Percentiles rank a stretch among this genome's conserved stretches.
phyloP scores from a whole-genome alignment of 2,888 invertebrate genomes.

The Dynastes maya region DNA sequence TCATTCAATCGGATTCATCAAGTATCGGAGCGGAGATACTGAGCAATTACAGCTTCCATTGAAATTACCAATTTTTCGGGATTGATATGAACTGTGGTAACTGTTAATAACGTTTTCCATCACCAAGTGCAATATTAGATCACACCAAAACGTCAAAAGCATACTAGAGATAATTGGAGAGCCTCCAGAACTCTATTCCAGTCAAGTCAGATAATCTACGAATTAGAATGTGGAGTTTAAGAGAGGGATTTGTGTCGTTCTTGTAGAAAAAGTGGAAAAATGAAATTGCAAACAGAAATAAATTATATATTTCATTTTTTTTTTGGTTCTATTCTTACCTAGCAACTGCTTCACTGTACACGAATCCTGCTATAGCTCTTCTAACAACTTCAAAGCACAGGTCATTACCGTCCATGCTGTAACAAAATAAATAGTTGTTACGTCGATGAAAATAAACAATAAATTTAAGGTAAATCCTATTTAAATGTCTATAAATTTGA shows the following conservation, averaged over 20 bases:
- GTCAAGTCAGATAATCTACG: not conserved
- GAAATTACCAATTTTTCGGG: constrained; percentile 16
- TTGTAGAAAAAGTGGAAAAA: no score
- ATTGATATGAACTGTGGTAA: not conserved
- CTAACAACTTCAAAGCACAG: constrained; percentile 98
- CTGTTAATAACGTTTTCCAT: constrained; percentile 21
- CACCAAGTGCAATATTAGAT: not conserved
- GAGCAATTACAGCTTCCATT: not conserved
- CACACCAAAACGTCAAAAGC: not conserved
- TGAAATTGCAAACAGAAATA: no score
- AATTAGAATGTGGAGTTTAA: no score
- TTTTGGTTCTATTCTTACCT: constrained; percentile 77
- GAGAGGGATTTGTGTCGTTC: no score
- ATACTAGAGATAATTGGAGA: not conserved
- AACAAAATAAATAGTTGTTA: constrained; percentile 64
- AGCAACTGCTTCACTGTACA: constrained; percentile 99
- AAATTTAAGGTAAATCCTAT: constrained; percentile 9
- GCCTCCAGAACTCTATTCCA: not conserved
- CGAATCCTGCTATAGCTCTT: constrained; percentile 96
- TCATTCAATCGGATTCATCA: constrained; percentile 16
- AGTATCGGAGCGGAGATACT: not conserved
- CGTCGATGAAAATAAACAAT: not conserved
- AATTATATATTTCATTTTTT: no score
- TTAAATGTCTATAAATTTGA: not conserved
- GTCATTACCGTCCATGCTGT: constrained; percentile 98